phyloP scores from a whole-genome alignment of 2,888 invertebrate species.

The Agonum fuliginosum region DNA sequence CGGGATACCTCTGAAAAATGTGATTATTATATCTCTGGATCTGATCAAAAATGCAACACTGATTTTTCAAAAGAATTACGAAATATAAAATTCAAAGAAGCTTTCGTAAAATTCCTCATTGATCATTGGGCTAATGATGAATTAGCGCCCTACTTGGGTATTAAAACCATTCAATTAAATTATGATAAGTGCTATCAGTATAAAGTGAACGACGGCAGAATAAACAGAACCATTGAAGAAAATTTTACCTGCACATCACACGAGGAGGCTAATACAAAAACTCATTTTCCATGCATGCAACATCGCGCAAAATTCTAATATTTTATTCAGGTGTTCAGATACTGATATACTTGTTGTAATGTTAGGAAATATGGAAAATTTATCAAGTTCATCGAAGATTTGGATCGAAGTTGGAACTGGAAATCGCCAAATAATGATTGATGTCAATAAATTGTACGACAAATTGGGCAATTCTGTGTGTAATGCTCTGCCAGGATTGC shows the following conservation, averaged over 20 bases:
- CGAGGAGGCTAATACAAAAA: neutral
- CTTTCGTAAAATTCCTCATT: neutral
- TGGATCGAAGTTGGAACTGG: neutral
- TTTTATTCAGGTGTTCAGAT: constrained; percentile 10
- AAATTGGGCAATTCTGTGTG: neutral
- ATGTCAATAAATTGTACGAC: neutral
- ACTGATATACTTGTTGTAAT: neutral
- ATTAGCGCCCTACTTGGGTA: neutral
- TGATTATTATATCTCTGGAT: neutral
- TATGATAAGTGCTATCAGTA: neutral
- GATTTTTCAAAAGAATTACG: neutral
- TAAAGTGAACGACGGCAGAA: neutral
- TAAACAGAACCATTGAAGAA: neutral
- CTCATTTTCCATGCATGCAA: neutral
- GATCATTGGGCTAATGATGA: neutral
- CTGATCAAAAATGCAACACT: neutral
- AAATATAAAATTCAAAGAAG: neutral
- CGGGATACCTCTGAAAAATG: neutral
- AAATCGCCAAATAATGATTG: neutral
- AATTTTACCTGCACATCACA: neutral
- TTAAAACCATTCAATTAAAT: neutral
- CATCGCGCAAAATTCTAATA: neutral
- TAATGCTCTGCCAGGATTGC: neutral
- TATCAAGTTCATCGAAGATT: neutral
- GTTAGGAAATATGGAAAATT: neutral